Conservation (phyloP, 2,888 invertebrate genomes). For the Cheilosia soror region DNA sequence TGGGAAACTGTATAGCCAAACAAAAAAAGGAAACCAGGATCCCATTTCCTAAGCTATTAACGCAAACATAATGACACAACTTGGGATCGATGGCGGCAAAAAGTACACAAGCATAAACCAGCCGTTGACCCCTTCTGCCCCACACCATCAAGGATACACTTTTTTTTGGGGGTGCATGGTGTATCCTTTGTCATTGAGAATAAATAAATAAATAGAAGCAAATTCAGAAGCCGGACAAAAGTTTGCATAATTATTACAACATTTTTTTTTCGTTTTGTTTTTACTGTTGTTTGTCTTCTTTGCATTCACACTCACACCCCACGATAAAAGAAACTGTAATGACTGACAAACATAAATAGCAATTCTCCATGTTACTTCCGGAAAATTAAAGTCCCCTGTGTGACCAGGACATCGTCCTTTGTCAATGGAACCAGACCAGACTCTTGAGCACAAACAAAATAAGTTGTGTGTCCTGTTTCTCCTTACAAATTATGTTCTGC, state of each 20-base stretch:
- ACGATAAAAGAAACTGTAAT: slow-evolving; percentile 44
- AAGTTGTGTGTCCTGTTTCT: slow-evolving; percentile 40
- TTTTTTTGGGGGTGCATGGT: too few species aligned
- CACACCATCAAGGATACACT: neutral
- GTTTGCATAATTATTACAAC: slow-evolving; percentile 72
- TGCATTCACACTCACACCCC: slow-evolving; percentile 19
- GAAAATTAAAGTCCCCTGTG: slow-evolving; percentile 82
- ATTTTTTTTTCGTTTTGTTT: slow-evolving; percentile 18
- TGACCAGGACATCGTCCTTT: slow-evolving; percentile 45
- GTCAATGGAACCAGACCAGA: slow-evolving; percentile 15
- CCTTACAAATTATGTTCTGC: neutral
- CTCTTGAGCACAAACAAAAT: slow-evolving; percentile 31
- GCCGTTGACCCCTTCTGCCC: slow-evolving; percentile 23
- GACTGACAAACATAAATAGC: slow-evolving; percentile 74
- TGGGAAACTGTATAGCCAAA: neutral
- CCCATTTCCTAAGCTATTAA: slow-evolving; percentile 69
- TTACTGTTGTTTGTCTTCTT: slow-evolving; percentile 1
- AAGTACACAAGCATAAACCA: slow-evolving; percentile 20
- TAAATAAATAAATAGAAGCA: slow-evolving; percentile 61
- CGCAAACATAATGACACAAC: slow-evolving; percentile 56
- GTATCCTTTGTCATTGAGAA: slow-evolving; percentile 11
- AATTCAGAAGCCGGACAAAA: slow-evolving; percentile 56
- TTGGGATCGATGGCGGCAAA: slow-evolving; percentile 23
- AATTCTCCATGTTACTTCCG: slow-evolving; percentile 82
- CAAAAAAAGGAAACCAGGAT: slow-evolving; percentile 57